Conservation (phyloP, 2,113 vertebrate species). For the Tragelaphus scriptus region DNA sequence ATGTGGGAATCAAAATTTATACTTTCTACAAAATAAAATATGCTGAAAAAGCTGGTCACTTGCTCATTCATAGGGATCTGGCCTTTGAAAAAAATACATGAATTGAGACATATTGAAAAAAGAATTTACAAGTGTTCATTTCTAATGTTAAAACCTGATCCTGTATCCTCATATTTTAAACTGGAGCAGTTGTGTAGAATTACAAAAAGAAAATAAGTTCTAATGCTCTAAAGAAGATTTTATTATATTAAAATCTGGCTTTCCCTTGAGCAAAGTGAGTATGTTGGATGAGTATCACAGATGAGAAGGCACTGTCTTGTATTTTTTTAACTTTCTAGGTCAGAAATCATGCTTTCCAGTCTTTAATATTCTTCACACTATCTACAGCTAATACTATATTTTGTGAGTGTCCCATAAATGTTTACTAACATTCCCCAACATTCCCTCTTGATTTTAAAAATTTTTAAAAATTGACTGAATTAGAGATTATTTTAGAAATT, state of each 20-base stretch:
- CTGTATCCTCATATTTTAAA: constrained; percentile 14
- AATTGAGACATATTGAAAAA: constrained; percentile 14
- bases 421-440: background rate
- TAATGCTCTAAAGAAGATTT: constrained; percentile 30
- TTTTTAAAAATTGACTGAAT: background rate
- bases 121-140: background rate
- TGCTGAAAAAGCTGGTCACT: background rate
- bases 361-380: background rate
- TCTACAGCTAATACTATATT: background rate
- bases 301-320: background rate
- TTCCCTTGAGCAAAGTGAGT: background rate
- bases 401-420: background rate
- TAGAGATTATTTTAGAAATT: background rate
- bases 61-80: background rate
- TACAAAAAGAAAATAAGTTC: constrained; percentile 31
- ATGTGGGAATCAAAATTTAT: background rate
- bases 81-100: background rate
- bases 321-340: background rate
- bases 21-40: constrained; percentile 19
- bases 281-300: background rate
- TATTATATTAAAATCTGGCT: background rate
- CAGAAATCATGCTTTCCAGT: background rate
- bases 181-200: constrained; percentile 20
- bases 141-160: constrained; percentile 23
- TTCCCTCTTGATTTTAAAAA: background rate